Evolutionary conservation across 2,797 vertebrate species (phyloP).

Genomic region (Chelon auratus): DNA sequence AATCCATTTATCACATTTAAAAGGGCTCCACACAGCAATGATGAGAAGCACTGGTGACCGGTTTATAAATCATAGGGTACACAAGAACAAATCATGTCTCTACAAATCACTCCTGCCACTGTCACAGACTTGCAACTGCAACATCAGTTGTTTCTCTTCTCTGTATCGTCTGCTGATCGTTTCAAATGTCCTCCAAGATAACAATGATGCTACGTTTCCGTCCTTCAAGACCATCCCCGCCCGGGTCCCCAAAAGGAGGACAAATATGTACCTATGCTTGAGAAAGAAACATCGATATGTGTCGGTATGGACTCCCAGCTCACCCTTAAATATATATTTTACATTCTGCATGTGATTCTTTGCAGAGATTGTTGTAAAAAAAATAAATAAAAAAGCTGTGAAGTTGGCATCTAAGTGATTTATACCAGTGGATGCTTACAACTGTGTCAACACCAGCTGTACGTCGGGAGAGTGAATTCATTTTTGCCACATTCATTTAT

Average conservation of each 20-base stretch:
- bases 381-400: not conserved
- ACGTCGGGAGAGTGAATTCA: conserved; percentile 48
- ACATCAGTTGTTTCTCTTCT: conserved; percentile 15
- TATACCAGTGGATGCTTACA: conserved; percentile 54
- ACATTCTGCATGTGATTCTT: conserved; percentile 62
- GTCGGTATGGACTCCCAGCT: conserved; percentile 24
- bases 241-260: conserved; percentile 7
- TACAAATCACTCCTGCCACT: conserved; percentile 6
- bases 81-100: conserved; percentile 42
- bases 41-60: conserved; percentile 50
- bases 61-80: conserved; percentile 42
- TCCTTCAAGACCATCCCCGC: conserved; percentile 23
- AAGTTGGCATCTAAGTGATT: conserved; percentile 61
- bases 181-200: conserved; percentile 43
- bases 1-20: conserved; percentile 57
- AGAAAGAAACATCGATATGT: conserved; percentile 17
- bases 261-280: conserved; percentile 14
- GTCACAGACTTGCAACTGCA: not conserved
- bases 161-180: conserved; percentile 35
- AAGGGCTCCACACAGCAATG: conserved; percentile 58
- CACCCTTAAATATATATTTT: conserved; percentile 20
- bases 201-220: conserved; percentile 30
- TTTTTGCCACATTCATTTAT: conserved; percentile 6
- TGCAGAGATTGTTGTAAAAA: conserved; percentile 33
- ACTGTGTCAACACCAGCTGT: conserved; percentile 63